Conservation (phyloP, 2,797 vertebrate species). For the Rhinichthys osculus region DNA sequence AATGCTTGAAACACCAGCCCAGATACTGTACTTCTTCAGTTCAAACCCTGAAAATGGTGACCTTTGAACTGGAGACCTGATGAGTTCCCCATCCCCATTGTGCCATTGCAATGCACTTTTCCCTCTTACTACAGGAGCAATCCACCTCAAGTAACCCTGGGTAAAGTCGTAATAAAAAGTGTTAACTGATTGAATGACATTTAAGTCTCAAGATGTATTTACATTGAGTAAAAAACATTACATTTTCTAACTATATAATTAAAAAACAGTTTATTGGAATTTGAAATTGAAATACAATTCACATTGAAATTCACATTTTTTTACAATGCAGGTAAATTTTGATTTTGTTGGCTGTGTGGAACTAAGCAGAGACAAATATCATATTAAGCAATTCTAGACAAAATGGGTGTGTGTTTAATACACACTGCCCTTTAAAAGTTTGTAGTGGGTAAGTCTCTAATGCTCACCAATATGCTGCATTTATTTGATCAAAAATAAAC, state of each 20-base stretch:
- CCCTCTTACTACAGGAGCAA: background rate
- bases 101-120: conserved; percentile 4
- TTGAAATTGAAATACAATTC: background rate
- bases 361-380: background rate
- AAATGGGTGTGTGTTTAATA: background rate
- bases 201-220: background rate
- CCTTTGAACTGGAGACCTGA: background rate
- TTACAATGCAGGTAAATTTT: background rate
- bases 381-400: background rate
- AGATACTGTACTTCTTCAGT: background rate
- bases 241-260: background rate
- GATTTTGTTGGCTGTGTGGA: background rate
- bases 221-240: background rate
- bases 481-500: background rate
- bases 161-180: background rate
- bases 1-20: background rate
- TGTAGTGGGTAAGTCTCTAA: background rate
- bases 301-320: background rate
- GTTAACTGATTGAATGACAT: background rate
- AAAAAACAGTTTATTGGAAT: background rate
- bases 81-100: background rate
- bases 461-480: background rate
- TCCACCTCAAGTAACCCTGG: background rate
- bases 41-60: background rate
- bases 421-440: background rate